Percentiles rank a stretch among this genome's conserved stretches.
Conservation (phyloP, 2,888 invertebrate species). For the Galerucella nymphaeae region DNA sequence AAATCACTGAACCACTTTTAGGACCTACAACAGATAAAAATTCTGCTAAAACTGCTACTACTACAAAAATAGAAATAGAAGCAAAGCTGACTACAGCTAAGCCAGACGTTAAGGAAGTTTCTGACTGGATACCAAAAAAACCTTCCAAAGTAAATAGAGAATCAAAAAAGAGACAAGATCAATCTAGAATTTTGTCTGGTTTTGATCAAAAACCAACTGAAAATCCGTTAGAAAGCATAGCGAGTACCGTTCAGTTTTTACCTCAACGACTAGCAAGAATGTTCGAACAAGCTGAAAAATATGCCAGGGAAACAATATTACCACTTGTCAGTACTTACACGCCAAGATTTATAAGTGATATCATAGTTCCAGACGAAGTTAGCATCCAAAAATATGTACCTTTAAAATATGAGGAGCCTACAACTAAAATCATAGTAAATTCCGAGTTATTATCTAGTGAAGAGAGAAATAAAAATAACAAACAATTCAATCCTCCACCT, state of each 20-base stretch:
- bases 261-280: slow-evolving; percentile 83
- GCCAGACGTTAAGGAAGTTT: slow-evolving; percentile 44
- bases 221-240: slow-evolving; percentile 59
- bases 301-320: slow-evolving; percentile 80
- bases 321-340: slow-evolving; percentile 84
- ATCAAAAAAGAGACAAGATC: slow-evolving; percentile 62
- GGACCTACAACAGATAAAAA: slow-evolving; percentile 58
- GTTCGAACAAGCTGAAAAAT: slow-evolving; percentile 83
- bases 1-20: slow-evolving; percentile 76
- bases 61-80: slow-evolving; percentile 17
- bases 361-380: slow-evolving; percentile 56
- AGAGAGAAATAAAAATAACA: slow-evolving; percentile 41
- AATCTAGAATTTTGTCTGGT: slow-evolving; percentile 49
- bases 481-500: slow-evolving; percentile 42
- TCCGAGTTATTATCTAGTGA: slow-evolving; percentile 20
- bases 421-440: slow-evolving; percentile 22
- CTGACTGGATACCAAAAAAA: slow-evolving; percentile 57
- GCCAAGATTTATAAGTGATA: slow-evolving; percentile 71
- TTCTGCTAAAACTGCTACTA: slow-evolving; percentile 5
- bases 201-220: slow-evolving; percentile 39
- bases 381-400: slow-evolving; percentile 59
- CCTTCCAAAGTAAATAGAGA: slow-evolving; percentile 43
- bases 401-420: slow-evolving; percentile 57
- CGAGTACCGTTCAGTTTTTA: slow-evolving; percentile 79
- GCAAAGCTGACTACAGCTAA: slow-evolving; percentile 57